Evolutionary conservation across 1,140 invertebrate genomes (phyloP).

Genomic region (Drosophila eugracilis): DNA sequence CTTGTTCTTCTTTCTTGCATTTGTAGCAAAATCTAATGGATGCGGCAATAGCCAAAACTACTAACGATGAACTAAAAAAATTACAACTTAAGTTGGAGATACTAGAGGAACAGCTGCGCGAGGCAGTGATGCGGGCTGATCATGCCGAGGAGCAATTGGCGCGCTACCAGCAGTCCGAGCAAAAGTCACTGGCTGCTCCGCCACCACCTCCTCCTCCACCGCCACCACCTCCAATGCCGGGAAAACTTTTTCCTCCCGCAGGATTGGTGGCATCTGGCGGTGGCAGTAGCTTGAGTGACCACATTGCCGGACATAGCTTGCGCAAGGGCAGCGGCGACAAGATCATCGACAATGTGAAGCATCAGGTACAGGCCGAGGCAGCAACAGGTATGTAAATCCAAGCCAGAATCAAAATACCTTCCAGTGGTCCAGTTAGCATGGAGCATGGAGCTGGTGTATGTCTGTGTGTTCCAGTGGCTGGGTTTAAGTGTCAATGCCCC

Average conservation of each 20-base stretch:
- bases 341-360: constrained; percentile 80
- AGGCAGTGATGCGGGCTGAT: constrained; percentile 69
- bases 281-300: constrained; percentile 61
- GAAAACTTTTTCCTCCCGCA: constrained; percentile 18
- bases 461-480: constrained; percentile 1
- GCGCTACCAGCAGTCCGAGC: constrained; percentile 44
- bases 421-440: background rate
- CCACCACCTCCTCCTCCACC: constrained; percentile 44
- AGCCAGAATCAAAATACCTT: background rate
- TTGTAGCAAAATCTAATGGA: constrained; percentile 84
- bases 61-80: constrained; percentile 85
- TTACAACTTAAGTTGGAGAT: constrained; percentile 84
- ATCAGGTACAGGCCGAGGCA: constrained; percentile 80
- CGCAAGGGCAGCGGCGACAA: constrained; percentile 65
- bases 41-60: constrained; percentile 83
- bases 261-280: constrained; percentile 6
- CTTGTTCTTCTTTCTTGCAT: constrained; percentile 52
- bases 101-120: constrained; percentile 78
- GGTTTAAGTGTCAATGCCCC: background rate
- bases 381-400: constrained; percentile 77
- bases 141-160: constrained; percentile 74
- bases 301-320: constrained; percentile 67
- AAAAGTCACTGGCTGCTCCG: constrained; percentile 19
- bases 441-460: background rate
- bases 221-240: constrained; percentile 46